A percentile compares a stretch with the other conserved stretches of the same genome.
These are phyloP conservation scores for Gari tellinella DNA, from an alignment of 2,888 invertebrate species.

Conservation along the genomic window DNA sequence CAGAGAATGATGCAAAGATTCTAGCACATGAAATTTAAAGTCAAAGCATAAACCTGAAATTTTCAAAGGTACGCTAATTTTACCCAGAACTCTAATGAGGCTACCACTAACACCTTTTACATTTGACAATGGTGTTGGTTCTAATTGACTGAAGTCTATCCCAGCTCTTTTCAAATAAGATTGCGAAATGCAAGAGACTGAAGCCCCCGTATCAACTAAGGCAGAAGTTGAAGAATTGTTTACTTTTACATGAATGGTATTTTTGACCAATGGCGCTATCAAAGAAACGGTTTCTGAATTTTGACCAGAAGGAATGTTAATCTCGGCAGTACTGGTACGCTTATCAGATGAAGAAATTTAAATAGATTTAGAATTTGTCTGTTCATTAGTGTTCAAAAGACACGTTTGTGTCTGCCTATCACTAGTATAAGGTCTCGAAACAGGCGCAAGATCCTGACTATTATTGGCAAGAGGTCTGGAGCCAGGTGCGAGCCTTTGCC, in stretches of 20 bases:
- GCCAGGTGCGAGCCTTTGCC: too few relatives aligned
- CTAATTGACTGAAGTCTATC: background rate
- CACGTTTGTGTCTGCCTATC: too few relatives aligned
- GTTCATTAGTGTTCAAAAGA: background rate
- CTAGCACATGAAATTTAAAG: constrained; percentile 11
- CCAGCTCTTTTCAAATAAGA: constrained; percentile 1
- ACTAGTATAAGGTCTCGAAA: constrained; percentile 1
- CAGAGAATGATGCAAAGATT: constrained; percentile 17
- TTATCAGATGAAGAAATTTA: too few relatives aligned
- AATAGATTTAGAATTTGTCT: background rate
- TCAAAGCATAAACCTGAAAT: background rate
- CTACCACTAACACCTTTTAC: constrained; percentile 8
- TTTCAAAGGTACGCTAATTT: background rate
- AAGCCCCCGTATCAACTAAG: constrained; percentile 9
- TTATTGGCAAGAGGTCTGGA: too few relatives aligned
- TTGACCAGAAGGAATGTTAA: too few relatives aligned
- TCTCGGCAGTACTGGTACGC: too few relatives aligned
- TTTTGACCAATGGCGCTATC: background rate
- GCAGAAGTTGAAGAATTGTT: background rate
- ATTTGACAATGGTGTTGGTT: background rate
- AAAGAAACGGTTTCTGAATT: too few relatives aligned
- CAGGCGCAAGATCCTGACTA: constrained; percentile 16
- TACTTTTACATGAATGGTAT: background rate
- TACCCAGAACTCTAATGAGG: constrained; percentile 1
- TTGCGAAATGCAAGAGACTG: constrained; percentile 14